Conservation (phyloP, 2,888 invertebrate genomes). For the Gerris lacustris region DNA sequence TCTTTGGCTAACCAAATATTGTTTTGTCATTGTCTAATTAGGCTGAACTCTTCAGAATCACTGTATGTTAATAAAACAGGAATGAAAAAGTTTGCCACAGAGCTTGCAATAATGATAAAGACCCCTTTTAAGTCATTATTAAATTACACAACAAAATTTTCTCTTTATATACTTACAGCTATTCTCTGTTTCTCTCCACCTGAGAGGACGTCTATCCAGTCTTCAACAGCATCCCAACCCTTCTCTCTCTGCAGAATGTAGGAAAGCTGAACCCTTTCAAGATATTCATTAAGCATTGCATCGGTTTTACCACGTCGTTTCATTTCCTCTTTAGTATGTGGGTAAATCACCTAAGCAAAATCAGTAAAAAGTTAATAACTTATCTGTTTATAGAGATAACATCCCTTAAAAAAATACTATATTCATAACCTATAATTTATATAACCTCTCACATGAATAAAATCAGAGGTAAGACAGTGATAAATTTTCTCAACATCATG, state of each 20-base stretch:
- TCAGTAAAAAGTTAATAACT: not conserved
- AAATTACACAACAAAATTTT: too few relatives aligned
- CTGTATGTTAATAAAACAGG: too few relatives aligned
- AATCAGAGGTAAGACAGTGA: too few relatives aligned
- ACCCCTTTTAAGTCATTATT: too few relatives aligned
- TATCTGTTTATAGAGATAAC: conserved; percentile 7
- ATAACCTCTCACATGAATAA: too few relatives aligned
- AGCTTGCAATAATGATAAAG: too few relatives aligned
- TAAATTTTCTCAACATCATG: too few relatives aligned
- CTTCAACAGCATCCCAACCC: conserved; percentile 83
- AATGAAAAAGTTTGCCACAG: too few relatives aligned
- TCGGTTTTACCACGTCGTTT: conserved; percentile 62
- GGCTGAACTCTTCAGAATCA: too few relatives aligned
- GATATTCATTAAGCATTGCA: conserved; percentile 57
- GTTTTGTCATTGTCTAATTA: too few relatives aligned
- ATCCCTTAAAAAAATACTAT: not conserved
- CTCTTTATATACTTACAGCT: conserved; percentile 49
- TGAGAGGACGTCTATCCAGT: conserved; percentile 97
- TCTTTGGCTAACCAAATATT: too few relatives aligned
- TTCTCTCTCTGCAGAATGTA: conserved; percentile 75
- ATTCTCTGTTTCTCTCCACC: conserved; percentile 98
- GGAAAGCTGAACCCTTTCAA: conserved; percentile 70
- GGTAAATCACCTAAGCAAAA: conserved; percentile 64
- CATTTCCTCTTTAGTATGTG: conserved; percentile 82
- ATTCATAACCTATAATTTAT: too few relatives aligned